Base-by-base conservation (phyloP, 2,797 vertebrate species). In the Channa striata region DNA sequence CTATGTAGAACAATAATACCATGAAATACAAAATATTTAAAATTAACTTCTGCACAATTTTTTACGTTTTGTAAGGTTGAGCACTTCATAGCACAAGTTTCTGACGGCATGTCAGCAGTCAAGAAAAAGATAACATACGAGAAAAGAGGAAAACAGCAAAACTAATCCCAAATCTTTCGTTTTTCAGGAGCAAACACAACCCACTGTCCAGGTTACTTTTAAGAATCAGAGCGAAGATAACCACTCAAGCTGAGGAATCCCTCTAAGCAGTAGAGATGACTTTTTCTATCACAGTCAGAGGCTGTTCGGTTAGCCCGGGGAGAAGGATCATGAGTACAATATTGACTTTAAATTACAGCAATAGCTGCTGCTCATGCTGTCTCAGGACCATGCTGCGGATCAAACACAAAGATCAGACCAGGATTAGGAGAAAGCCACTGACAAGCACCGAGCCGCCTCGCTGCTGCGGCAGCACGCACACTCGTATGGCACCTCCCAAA, bases 281-380 rank as follows among this genome's bases (percentile, higher is more conserved):
- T 82, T 80, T 68, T 80, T 88, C 72, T 78, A 81, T 78, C 10
- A 50, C 13, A 34, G 74, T 62, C 84, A 86, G 80, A 84, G 83
- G 82, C 70, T 66, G 83, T 83, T 87, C 58, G 1, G 85, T 81
- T 85, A 81, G 89, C 92, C 92, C 76, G 77, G 82, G 88, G 91
- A 92, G 90, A 91, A 89, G 88, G 89, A 93, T 93, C 91, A 92
- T 92, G 89, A 92, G 90, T 87, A 90, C 91, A 90, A 92, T 92
- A 93, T 94, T 91, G 93, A 93, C 93, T 94, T 93, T 91, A 94
- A 93, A 94, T 94, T 94, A 93, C 92, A 91, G 89, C 92, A 71
- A 89, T 92, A 91, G 92, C 91, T 89, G 91, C 91, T 92, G 92
- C 93, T 93, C 93, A 91, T 79, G 85, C 89, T 72, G 87, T 92